Evolutionary conservation across 2,888 invertebrate genomes (phyloP).

Genomic region (Conistra vaccinii): DNA sequence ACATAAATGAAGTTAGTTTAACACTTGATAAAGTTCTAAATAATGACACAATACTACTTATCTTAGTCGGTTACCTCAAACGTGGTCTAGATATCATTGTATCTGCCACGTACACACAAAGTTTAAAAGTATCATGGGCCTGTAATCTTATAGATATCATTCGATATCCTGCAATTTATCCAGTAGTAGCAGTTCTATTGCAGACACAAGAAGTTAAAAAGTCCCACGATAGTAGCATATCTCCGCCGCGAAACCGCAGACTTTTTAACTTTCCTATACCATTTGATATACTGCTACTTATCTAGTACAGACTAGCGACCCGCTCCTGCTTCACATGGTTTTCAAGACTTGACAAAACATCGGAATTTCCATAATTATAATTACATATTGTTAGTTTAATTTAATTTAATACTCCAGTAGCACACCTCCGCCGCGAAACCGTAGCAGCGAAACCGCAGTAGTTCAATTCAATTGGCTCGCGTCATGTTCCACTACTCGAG

Average conservation of each 20-base stretch:
- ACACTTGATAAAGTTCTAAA: neutral
- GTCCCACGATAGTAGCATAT: too few relatives aligned
- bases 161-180: slow-evolving; percentile 23
- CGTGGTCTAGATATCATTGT: neutral
- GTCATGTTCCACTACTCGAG: too few relatives aligned
- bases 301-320: neutral
- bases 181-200: neutral
- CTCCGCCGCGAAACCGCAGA: too few relatives aligned
- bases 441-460: too few relatives aligned
- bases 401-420: too few relatives aligned
- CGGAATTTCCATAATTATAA: neutral
- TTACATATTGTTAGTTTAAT: too few relatives aligned
- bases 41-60: neutral
- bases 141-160: neutral
- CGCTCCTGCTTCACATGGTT: neutral
- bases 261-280: slow-evolving; percentile 3
- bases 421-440: too few relatives aligned
- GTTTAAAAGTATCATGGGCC: neutral
- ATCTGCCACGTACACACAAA: neutral
- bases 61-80: neutral
- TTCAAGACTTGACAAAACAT: neutral
- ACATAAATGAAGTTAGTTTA: neutral
- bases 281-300: slow-evolving; percentile 7
- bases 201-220: neutral
- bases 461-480: too few relatives aligned